Evolutionary conservation across 2,888 invertebrate species (phyloP), one percentile per base, ranked within the genome.

Genomic region (Crepidodera aurea): DNA sequence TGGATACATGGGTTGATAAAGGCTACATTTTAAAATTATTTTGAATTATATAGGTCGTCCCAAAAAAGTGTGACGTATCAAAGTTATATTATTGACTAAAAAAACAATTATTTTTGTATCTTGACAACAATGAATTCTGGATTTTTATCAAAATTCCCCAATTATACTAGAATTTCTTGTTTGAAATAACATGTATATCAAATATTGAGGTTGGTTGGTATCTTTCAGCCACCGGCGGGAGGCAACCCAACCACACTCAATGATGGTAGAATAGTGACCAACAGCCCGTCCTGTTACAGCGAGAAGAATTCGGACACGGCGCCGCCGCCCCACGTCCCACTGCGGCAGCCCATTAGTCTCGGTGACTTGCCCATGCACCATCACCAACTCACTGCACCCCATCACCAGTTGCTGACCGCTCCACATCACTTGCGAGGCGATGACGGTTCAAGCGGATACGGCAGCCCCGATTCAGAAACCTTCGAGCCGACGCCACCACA

Each of bases 361-460:
- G 71, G 48, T 10, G 50, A 18, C 16, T 37, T 12, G 29, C 51
- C 62, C 19, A 40, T 51, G 37, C 51, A 51, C 37, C 51, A 32
- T 37, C 32, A 34, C 19, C 51, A 34, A 8, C 34, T 19, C 19
- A 19, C 44, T 10, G 29, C 51, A 68, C 73, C 46, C 13, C 34
- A 56, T 3, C 18, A 57, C 12, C 44, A 32, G 6, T 8, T 75
- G 72, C 73, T 73, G 71, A 72, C 75, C 73, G 71, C 72, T 67
- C 67, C 71, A 70, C 70, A 73, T 39, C 58, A 51, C 6, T 37
- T 29, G 22, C 70, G 67, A 81, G 81, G 81, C 25, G 91, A 91
- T 73, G 91, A 91, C 79, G 89, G 89, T 18, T 90, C 90, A 75
- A 90, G 90, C 78, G 91, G 91, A 1, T 91, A 91, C 82, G 91